Evolutionary conservation across 2,888 invertebrate species (phyloP), one percentile per base, ranked within the genome.

Genomic region (Chydorus sphaericus): DNA sequence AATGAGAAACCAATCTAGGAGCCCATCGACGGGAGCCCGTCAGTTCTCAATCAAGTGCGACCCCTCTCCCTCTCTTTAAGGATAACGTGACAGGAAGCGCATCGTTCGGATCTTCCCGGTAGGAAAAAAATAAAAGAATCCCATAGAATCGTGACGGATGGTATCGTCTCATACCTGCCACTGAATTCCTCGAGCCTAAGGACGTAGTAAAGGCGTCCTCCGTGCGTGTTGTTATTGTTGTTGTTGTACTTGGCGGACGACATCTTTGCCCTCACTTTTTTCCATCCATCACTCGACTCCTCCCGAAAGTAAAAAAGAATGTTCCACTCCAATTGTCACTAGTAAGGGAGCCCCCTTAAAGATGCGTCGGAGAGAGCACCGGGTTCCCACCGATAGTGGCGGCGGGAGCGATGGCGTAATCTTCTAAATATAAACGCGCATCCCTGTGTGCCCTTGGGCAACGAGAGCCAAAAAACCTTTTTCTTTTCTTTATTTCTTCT

Each of bases 381-480:
- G 44, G 44, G 18, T 28, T 26, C 44, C 28, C 44, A n/a, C 44
- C 44, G 44, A 44, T 14, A 28, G 26, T 28, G 23, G 26, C 26
- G 4, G 20, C 10, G 44, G 10, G 28, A 28, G n/a, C 44, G 44
- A 44, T 44, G 44, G 44, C 44, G 44, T 44, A 44, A 44, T 44
- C 44, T 23, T 44, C 44, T 44, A 44, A 44, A 44, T 44, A 44
- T 44, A 44, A 44, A 44, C 44, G n/a, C n/a, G n/a, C n/a, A n/a
- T n/a, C n/a, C n/a, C n/a, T n/a, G n/a, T n/a, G n/a, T 44, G 44
- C 44, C 44, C 44, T 44, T 28, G n/a, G 44, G 7, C n/a, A n/a
- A n/a, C n/a, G n/a, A n/a, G n/a, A n/a, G n/a, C n/a, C n/a, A n/a
- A n/a, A n/a, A n/a, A n/a, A n/a, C n/a, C n/a, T n/a, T n/a, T n/a